phyloP scores from a whole-genome alignment of 1,140 invertebrate genomes.

The Penaeus indicus region DNA sequence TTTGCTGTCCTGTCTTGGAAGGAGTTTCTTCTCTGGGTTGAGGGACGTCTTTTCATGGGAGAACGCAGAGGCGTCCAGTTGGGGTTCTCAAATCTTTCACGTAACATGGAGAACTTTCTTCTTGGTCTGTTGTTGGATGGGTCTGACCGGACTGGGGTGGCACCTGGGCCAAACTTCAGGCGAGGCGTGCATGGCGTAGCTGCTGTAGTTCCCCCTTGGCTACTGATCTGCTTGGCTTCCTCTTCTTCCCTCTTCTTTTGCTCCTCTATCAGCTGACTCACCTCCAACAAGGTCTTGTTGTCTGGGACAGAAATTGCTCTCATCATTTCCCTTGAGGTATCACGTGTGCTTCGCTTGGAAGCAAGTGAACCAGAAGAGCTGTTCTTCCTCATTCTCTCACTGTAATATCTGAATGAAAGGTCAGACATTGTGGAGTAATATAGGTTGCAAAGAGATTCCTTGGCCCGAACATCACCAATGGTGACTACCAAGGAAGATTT shows the following conservation, averaged over 20 bases:
- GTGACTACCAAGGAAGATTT: slow-evolving; percentile 62
- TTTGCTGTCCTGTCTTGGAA: slow-evolving; percentile 55
- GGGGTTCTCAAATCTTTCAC: slow-evolving; percentile 74
- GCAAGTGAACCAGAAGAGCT: slow-evolving; percentile 33
- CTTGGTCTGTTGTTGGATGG: slow-evolving; percentile 71
- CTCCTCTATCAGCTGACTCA: slow-evolving; percentile 54
- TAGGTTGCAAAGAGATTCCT: slow-evolving; percentile 71
- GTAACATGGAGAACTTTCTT: slow-evolving; percentile 76
- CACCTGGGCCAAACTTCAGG: background rate
- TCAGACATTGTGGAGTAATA: slow-evolving; percentile 71
- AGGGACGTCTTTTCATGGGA: slow-evolving; percentile 69
- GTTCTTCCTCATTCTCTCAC: slow-evolving; percentile 56
- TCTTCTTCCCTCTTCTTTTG: slow-evolving; percentile 32
- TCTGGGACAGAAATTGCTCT: slow-evolving; percentile 55
- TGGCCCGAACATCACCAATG: slow-evolving; percentile 70
- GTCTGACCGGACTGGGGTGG: slow-evolving; percentile 7
- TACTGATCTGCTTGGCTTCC: background rate
- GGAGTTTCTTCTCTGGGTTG: slow-evolving; percentile 56
- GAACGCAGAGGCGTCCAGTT: slow-evolving; percentile 67
- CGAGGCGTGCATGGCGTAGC: slow-evolving; percentile 69
- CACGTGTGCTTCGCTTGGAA: slow-evolving; percentile 34
- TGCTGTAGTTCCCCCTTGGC: background rate
- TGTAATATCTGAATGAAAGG: slow-evolving; percentile 69
- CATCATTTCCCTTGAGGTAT: slow-evolving; percentile 45
- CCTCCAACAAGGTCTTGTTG: slow-evolving; percentile 49